Conservation (phyloP, 2,113 vertebrate species). For the Dunckerocampus dactyliophorus region DNA sequence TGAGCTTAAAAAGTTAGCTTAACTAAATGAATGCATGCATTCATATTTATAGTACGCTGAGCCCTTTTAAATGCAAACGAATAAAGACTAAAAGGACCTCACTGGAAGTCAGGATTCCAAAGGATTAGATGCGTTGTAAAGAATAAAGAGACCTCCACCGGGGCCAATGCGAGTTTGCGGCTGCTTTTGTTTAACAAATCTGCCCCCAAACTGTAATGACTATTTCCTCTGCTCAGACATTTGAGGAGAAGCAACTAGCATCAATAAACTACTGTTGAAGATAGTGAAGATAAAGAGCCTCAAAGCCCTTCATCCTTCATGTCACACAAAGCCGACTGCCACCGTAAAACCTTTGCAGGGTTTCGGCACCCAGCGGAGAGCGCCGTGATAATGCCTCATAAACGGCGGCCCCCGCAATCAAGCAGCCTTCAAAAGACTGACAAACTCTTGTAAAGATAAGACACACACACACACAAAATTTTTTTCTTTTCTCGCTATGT, state of each 20-base stretch:
- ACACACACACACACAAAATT: background rate
- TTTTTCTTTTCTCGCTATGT: slow-evolving; percentile 8
- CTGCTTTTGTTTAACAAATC: background rate
- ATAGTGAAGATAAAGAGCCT: background rate
- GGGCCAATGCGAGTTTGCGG: background rate
- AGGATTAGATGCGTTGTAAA: background rate
- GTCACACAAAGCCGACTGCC: background rate
- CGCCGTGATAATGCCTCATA: slow-evolving; percentile 41
- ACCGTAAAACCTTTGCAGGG: slow-evolving; percentile 19
- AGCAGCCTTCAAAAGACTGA: slow-evolving; percentile 36
- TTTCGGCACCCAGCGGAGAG: slow-evolving; percentile 20
- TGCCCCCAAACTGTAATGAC: background rate
- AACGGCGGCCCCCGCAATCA: slow-evolving; percentile 34
- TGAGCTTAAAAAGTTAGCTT: too few species aligned
- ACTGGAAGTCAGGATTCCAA: slow-evolving; percentile 1
- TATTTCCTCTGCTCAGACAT: slow-evolving; percentile 1
- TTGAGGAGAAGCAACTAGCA: background rate
- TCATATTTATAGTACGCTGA: background rate
- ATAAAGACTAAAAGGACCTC: background rate
- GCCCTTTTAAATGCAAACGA: background rate
- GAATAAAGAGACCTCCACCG: background rate
- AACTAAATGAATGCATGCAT: too few species aligned
- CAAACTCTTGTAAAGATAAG: slow-evolving; percentile 35
- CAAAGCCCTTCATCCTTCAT: slow-evolving; percentile 2
- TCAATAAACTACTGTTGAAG: background rate